phyloP scores from a whole-genome alignment of 2,113 vertebrate genomes.

The Catharus fuscescens region DNA sequence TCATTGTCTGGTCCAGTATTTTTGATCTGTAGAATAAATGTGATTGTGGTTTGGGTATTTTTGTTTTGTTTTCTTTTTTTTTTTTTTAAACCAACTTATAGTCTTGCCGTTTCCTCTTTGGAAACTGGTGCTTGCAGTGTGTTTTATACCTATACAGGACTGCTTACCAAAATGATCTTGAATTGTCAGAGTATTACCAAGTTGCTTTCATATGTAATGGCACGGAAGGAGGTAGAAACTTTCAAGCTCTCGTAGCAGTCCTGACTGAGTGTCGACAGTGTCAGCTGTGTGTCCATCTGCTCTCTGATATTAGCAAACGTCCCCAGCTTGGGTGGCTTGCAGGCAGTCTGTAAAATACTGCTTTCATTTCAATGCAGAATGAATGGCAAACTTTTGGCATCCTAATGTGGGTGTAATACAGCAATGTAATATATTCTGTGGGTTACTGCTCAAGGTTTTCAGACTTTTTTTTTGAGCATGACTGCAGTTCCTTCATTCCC shows the following conservation, averaged over 20 bases:
- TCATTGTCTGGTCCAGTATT: background rate
- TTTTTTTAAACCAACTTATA: background rate
- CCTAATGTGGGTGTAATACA: background rate
- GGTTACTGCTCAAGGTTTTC: background rate
- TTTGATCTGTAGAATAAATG: background rate
- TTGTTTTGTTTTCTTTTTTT: no score
- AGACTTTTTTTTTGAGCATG: background rate
- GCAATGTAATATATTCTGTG: background rate
- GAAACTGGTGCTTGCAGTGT: background rate
- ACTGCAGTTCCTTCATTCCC: background rate
- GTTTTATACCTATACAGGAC: background rate
- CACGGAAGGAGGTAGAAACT: background rate
- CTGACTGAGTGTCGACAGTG: fast-evolving
- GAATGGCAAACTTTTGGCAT: background rate
- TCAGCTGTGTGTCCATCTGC: background rate
- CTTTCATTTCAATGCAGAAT: background rate
- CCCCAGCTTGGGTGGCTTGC: background rate
- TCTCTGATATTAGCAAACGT: background rate
- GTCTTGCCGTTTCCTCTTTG: background rate
- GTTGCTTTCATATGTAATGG: background rate
- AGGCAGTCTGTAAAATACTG: background rate
- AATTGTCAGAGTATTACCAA: background rate
- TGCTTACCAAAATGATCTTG: background rate
- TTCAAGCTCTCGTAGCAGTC: background rate
- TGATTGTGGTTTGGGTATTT: background rate